These are phyloP conservation scores for Thunnus maccoyii DNA, from an alignment of 2,113 vertebrate genomes.

Conservation along the genomic window DNA sequence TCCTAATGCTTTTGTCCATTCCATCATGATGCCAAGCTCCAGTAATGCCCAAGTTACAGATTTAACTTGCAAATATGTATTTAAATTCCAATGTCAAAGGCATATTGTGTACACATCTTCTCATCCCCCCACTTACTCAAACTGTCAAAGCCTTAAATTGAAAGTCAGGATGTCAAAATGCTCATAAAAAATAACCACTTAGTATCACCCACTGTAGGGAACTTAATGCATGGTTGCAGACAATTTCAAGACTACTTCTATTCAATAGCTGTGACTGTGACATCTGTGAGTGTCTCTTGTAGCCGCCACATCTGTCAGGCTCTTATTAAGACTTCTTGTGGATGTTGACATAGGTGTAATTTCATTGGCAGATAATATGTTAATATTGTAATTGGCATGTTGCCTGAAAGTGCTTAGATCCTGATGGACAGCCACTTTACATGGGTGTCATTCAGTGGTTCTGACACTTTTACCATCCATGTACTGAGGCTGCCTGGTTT, in stretches of 20 bases:
- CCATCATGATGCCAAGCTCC: slow-evolving; percentile 7
- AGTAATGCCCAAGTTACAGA: neutral
- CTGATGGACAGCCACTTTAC: slow-evolving; percentile 47
- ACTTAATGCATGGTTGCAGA: slow-evolving; percentile 29
- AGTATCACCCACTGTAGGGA: slow-evolving; percentile 16
- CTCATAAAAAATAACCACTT: slow-evolving; percentile 54
- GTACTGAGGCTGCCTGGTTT: neutral
- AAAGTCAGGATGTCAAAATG: slow-evolving; percentile 55
- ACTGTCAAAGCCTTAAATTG: slow-evolving; percentile 48
- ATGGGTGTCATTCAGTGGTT: slow-evolving; percentile 9
- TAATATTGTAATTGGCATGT: slow-evolving; percentile 49
- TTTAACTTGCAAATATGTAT: slow-evolving; percentile 29
- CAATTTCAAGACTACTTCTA: slow-evolving; percentile 42
- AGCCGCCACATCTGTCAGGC: slow-evolving; percentile 8
- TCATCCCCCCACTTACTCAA: slow-evolving; percentile 11
- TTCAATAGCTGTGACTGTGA: slow-evolving; percentile 23
- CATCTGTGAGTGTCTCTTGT: slow-evolving; percentile 27
- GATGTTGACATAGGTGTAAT: slow-evolving; percentile 42
- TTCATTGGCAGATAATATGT: slow-evolving; percentile 30
- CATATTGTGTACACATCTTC: neutral
- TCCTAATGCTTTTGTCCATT: slow-evolving; percentile 6
- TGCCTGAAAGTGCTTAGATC: slow-evolving; percentile 42
- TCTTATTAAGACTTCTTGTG: slow-evolving; percentile 22
- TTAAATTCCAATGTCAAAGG: slow-evolving; percentile 21
- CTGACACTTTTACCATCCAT: slow-evolving; percentile 21